Percentiles rank a stretch among this genome's conserved stretches.
Evolutionary conservation across 2,888 invertebrate species (phyloP).

Genomic region (Pachliopta kotzebuea): DNA sequence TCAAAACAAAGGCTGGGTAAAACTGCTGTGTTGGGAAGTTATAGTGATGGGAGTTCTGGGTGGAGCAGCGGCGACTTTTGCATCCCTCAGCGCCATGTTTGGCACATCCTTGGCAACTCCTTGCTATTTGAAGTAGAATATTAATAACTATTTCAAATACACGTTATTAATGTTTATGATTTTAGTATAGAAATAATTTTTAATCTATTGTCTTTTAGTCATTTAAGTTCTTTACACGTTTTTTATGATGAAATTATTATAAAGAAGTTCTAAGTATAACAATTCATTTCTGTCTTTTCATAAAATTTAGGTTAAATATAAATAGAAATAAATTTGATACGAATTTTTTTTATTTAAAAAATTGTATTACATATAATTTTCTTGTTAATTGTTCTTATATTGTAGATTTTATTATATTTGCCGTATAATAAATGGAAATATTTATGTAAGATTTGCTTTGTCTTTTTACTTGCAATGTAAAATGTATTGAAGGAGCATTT

Average conservation of each 20-base stretch:
- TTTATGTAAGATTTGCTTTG: background rate
- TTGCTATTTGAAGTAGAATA: constrained; percentile 56
- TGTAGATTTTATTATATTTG: background rate
- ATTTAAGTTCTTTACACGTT: background rate
- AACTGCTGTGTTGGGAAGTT: constrained; percentile 82
- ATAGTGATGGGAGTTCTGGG: constrained; percentile 81
- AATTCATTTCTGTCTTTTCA: background rate
- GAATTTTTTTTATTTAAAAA: too few species aligned
- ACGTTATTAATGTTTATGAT: background rate
- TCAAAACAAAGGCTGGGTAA: constrained; percentile 76
- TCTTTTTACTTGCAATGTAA: background rate
- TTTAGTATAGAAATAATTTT: background rate
- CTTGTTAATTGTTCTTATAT: background rate
- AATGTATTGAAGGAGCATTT: background rate
- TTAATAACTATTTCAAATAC: background rate
- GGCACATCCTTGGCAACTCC: constrained; percentile 62
- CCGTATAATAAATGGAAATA: background rate
- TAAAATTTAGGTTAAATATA: background rate
- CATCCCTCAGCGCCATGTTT: constrained; percentile 80
- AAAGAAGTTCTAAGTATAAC: background rate
- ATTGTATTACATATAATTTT: background rate
- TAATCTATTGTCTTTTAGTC: background rate
- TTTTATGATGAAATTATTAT: background rate
- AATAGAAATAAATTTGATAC: too few species aligned
- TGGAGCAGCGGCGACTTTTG: constrained; percentile 81